Conservation (phyloP, 2,888 invertebrate genomes). For the Campoplex nolae region DNA sequence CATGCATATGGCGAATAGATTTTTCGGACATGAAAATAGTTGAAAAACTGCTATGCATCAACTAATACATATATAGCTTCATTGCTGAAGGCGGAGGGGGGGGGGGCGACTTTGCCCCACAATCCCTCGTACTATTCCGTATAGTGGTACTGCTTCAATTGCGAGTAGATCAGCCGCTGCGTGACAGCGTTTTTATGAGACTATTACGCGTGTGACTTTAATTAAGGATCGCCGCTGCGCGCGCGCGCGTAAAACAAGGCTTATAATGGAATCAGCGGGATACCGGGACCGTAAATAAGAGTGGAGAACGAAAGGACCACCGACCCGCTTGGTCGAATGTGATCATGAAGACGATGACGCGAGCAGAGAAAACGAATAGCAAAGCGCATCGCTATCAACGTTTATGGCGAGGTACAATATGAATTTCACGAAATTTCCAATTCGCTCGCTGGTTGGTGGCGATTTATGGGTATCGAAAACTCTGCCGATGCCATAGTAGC, state of each 20-base stretch:
- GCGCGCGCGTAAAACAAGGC: not conserved
- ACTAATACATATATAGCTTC: too few species aligned
- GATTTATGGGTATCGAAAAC: not conserved
- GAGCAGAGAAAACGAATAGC: too few species aligned
- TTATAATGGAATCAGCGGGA: constrained; percentile 1
- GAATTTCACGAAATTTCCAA: not conserved
- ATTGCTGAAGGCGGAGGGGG: too few species aligned
- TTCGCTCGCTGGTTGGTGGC: not conserved
- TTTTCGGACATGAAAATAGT: too few species aligned
- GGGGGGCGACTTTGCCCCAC: too few species aligned
- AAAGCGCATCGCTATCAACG: not conserved
- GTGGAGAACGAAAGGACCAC: not conserved
- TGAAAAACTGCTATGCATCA: too few species aligned
- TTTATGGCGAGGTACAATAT: not conserved
- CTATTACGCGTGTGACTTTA: not conserved
- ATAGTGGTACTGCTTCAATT: too few species aligned
- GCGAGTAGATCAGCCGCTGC: not conserved
- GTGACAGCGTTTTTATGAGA: not conserved
- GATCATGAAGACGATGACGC: not conserved
- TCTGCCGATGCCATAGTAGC: not conserved
- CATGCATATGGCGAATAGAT: too few species aligned
- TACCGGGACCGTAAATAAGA: not conserved
- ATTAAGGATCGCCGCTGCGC: not conserved
- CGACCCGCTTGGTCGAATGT: not conserved
- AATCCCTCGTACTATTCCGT: too few species aligned